Evolutionary conservation across 1,140 invertebrate species (phyloP), one percentile per base, ranked within the genome.

Genomic region (Stegodyphus mimosarum): DNA sequence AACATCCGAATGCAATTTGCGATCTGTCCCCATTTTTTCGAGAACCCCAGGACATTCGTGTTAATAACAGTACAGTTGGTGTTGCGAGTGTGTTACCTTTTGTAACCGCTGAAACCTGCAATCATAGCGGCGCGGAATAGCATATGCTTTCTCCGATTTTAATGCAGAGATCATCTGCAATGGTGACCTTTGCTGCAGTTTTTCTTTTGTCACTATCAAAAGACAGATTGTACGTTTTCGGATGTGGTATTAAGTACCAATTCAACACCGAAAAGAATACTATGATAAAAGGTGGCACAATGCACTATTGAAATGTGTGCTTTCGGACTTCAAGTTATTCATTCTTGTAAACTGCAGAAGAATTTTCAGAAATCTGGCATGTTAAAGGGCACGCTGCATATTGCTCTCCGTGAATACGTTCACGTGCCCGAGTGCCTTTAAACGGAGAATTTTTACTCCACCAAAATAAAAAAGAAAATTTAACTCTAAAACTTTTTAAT

Each of bases 41-140:
- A 11, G 51, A 66, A 69, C 67, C 52, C 67, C 69, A 49, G 70
- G 55, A 81, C 79, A 81, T 73, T 55, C 70, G 79, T 81, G 79
- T 81, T 81, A 81, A 81, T 81, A 81, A 66, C 79, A 81, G 70
- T 53, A 73, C 79, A 81, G 53, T 81, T 73, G 69, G 69, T 81
- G 79, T 81, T 81, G 70, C 79, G 70, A 72, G 53, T 81, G 55
- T 81, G 79, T 81, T 81, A 81, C 67, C 69, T 81, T 73, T 81
- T 81, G 55, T 81, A 64, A 66, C 69, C 55, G 55, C 60, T 73
- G 79, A 81, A 81, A 73, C 70, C 79, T 81, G 70, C 79, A 81
- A 81, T 81, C 79, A 81, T 51, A 63, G 69, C 33, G 13, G 70
- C 55, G 18, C 50, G 49, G 64, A 53, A 50, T 10, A 60, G 55